phyloP scores from a whole-genome alignment of 2,888 invertebrate genomes.

The Ephialtes manifestator region DNA sequence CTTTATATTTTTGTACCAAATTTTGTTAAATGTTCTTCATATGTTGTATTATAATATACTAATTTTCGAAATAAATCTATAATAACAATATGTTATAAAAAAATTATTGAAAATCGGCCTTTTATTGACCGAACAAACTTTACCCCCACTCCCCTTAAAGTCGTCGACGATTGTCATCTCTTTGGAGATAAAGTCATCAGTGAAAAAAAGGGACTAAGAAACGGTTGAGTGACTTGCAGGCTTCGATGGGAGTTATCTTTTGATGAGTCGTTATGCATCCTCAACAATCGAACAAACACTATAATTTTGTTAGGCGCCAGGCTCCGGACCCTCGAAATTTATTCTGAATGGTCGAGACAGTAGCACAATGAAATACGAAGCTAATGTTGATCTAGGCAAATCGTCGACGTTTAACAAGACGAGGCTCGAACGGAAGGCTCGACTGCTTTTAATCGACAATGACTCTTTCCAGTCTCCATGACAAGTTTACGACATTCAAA shows the following conservation, averaged over 20 bases:
- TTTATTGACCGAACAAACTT: no score
- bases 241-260: slow-evolving; percentile 47
- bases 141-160: no score
- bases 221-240: slow-evolving; percentile 72
- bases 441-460: slow-evolving; percentile 54
- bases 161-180: slow-evolving; percentile 40
- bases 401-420: slow-evolving; percentile 64
- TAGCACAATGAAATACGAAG: slow-evolving; percentile 42
- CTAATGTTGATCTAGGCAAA: slow-evolving; percentile 57
- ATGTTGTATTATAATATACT: no score
- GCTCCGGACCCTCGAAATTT: slow-evolving; percentile 52
- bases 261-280: slow-evolving; percentile 43
- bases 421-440: slow-evolving; percentile 31
- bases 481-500: slow-evolving; percentile 15
- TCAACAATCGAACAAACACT: slow-evolving; percentile 69
- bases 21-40: no score
- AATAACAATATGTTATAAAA: no score
- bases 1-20: no score
- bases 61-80: no score
- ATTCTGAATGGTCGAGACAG: slow-evolving; percentile 53
- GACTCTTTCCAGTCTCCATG: slow-evolving; percentile 10
- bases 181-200: slow-evolving; percentile 37
- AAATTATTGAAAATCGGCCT: no score
- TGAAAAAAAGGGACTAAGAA: slow-evolving; percentile 14
- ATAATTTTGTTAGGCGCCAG: slow-evolving; percentile 73